A percentile compares a stretch with the other conserved stretches of the same genome.
Conservation (phyloP, 2,888 invertebrate species). For the Leptothorax acervorum region DNA sequence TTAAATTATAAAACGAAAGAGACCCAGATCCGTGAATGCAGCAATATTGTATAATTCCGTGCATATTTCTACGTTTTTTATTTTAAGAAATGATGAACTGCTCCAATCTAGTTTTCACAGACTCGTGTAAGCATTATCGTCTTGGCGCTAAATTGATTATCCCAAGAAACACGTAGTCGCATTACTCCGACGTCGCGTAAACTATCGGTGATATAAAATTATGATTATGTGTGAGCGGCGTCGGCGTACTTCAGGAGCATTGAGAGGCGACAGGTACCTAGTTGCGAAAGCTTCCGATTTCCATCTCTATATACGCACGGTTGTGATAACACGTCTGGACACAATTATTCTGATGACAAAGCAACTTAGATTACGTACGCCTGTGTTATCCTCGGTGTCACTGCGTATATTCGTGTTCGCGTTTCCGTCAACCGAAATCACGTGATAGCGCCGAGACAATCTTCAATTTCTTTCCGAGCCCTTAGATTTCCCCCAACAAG, state of each 20-base stretch:
- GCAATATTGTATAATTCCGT: not conserved
- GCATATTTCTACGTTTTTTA: not conserved
- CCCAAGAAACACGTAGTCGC: not conserved
- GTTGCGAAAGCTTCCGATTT: not conserved
- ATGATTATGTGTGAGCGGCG: not conserved
- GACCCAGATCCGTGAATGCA: not conserved
- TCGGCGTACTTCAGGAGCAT: not conserved
- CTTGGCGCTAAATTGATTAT: constrained; percentile 24
- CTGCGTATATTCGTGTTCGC: not conserved
- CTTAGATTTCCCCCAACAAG: not conserved
- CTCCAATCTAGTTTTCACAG: not conserved
- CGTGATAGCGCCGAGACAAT: not conserved
- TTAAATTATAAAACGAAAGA: not conserved
- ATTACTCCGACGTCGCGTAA: not conserved
- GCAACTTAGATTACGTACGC: not conserved
- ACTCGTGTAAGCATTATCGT: constrained; percentile 28
- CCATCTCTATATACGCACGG: not conserved
- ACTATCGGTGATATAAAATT: constrained; percentile 13
- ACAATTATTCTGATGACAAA: constrained; percentile 18
- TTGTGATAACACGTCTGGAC: not conserved
- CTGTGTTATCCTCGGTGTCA: not conserved
- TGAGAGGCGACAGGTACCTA: not conserved
- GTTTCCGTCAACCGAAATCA: not conserved
- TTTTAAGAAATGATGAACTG: not conserved
- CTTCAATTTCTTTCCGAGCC: not conserved